phyloP scores from a whole-genome alignment of 2,113 vertebrate genomes.

The Chrysemys picta region DNA sequence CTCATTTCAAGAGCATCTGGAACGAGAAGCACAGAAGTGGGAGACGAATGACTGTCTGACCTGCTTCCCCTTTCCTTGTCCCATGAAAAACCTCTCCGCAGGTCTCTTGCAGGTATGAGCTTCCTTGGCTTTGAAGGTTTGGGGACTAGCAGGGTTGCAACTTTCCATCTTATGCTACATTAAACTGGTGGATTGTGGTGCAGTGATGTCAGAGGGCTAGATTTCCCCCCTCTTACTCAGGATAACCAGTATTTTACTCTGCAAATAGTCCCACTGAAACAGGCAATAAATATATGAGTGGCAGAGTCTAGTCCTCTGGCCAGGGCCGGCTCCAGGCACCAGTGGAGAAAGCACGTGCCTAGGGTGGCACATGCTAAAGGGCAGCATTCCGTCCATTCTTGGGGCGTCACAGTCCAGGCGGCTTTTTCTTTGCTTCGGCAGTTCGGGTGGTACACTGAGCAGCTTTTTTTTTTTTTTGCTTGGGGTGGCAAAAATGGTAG shows the following conservation, averaged over 20 bases:
- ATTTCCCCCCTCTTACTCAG: not conserved
- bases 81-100: not conserved
- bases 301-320: not conserved
- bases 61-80: not conserved
- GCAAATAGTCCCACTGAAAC: not conserved
- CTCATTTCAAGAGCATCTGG: not conserved
- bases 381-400: too few relatives aligned
- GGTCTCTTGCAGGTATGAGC: not conserved
- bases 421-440: too few relatives aligned
- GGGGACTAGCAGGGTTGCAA: not conserved
- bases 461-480: too few relatives aligned
- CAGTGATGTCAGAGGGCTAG: not conserved
- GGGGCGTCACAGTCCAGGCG: too few relatives aligned
- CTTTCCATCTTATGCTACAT: not conserved
- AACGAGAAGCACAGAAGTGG: not conserved
- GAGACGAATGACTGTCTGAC: not conserved
- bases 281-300: not conserved
- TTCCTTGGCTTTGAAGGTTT: not conserved
- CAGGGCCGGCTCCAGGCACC: too few relatives aligned
- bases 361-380: too few relatives aligned
- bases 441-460: too few relatives aligned
- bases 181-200: not conserved
- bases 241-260: not conserved
- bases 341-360: too few relatives aligned
- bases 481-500: too few relatives aligned